Evolutionary conservation across 2,797 vertebrate genomes (phyloP).

Genomic region (Philypnodon macrostomus): DNA sequence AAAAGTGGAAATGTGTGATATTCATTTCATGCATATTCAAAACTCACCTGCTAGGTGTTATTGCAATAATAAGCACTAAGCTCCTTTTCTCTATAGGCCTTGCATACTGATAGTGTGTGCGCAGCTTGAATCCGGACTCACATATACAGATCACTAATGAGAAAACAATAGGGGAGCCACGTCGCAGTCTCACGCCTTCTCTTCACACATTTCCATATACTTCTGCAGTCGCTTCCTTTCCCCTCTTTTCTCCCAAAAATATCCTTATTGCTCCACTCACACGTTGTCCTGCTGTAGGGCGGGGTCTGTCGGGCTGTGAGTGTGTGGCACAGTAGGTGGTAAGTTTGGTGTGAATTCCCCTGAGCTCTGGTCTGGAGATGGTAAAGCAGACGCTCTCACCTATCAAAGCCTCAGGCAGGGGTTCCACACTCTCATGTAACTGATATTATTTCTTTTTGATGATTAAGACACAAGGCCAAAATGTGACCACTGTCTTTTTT

Average conservation of each 20-base stretch:
- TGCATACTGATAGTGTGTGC: constrained; percentile 55
- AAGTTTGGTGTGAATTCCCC: constrained; percentile 63
- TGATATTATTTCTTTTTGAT: constrained; percentile 73
- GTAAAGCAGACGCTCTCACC: constrained; percentile 71
- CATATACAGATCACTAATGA: constrained; percentile 68
- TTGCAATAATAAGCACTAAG: constrained; percentile 65
- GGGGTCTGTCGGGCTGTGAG: constrained; percentile 19
- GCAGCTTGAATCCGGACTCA: constrained; percentile 57
- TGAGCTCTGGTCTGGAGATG: constrained; percentile 59
- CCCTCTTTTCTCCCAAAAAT: constrained; percentile 39
- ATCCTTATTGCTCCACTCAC: constrained; percentile 30
- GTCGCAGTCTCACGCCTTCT: constrained; percentile 55
- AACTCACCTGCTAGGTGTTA: constrained; percentile 70
- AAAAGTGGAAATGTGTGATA: constrained; percentile 54
- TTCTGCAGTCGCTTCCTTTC: constrained; percentile 32
- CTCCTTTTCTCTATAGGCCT: constrained; percentile 50
- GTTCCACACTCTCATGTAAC: constrained; percentile 66
- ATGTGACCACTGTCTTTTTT: constrained; percentile 31
- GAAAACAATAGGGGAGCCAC: constrained; percentile 67
- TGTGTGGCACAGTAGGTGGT: constrained; percentile 37
- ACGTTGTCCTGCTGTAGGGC: constrained; percentile 18
- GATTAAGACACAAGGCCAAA: constrained; percentile 49
- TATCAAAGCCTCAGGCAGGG: constrained; percentile 76
- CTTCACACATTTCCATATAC: constrained; percentile 59
- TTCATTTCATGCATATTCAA: constrained; percentile 69